Evolutionary conservation across 2,797 vertebrate genomes (phyloP), one percentile per base, ranked within the genome.

Genomic region (Poeciliopsis gracilis): DNA sequence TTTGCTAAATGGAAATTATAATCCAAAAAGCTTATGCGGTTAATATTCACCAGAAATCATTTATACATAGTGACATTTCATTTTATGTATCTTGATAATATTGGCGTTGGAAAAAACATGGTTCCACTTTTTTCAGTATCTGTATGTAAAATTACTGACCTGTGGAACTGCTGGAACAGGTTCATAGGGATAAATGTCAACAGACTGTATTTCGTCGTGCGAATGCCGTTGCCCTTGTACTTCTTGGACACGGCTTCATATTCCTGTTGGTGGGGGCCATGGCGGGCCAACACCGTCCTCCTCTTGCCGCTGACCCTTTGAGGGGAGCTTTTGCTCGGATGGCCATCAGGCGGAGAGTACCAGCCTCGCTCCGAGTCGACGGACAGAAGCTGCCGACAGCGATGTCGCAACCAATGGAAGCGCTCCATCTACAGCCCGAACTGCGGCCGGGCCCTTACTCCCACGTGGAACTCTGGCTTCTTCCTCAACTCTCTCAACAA

Each of bases 101-200:
- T 13, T n/a, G 25, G 12, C 67, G 28, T 45, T n/a, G 9, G 8
- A n/a, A 1, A 4, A 25, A 53, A 13, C 36, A 41, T n/a, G 66
- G 1, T 38, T 69, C 11, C 38, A 69, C 4, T 12, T 41, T 45
- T n/a, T 45, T 43, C 25, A 69, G 8, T 70, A 15, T 73, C 11
- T 15, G 6, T n/a, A 25, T 25, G 7, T 57, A 28, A 13, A 16
- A 49, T 15, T 10, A 45, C 87, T 82, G 47, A 99, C 98, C 98
- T 99, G 95, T 97, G 97, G 92, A 99, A 99, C 66, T 99, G 98
- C 91, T 98, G 96, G 89, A 98, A 99, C 69, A 99, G 93, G 93
- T 99, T 99, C 93, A 95, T 96, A 73, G 98, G 98, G 88, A 99
- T 95, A 92, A 99, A 99, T 72, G 95, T 98, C 88, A 97, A 81